These are phyloP conservation scores for Tokudaia tokunoshimensis DNA, from an alignment of 2,797 vertebrate genomes.

Conservation along the genomic window DNA sequence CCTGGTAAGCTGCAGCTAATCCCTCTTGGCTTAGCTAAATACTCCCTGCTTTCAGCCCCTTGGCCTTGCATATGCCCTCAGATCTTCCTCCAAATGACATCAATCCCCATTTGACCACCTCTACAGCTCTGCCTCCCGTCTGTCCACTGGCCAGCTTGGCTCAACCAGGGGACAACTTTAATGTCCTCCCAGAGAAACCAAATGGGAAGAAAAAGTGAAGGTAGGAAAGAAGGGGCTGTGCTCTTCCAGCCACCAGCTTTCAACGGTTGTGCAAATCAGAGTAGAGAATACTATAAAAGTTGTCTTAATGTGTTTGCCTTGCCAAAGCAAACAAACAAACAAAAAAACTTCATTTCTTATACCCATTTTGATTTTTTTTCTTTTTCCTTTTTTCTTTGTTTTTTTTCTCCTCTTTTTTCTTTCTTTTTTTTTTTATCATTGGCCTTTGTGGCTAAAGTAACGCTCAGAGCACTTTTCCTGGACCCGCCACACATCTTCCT, in stretches of 20 bases:
- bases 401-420: background rate
- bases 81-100: constrained; percentile 18
- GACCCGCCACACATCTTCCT: background rate
- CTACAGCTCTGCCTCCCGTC: background rate
- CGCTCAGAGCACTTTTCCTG: background rate
- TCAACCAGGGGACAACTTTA: background rate
- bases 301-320: background rate
- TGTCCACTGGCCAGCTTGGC: background rate
- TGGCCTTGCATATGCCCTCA: background rate
- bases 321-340: background rate
- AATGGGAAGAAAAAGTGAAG: background rate
- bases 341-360: background rate
- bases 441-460: background rate
- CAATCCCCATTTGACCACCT: background rate
- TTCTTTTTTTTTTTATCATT: background rate
- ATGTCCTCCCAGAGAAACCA: constrained; percentile 13
- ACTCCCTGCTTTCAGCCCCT: background rate
- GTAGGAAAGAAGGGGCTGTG: background rate
- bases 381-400: background rate
- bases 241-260: background rate
- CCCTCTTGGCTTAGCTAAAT: background rate
- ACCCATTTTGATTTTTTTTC: too few relatives aligned
- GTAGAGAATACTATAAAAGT: background rate
- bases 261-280: background rate
- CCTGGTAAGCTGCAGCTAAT: background rate